These are phyloP conservation scores for Aphidoletes aphidimyza DNA, from an alignment of 2,888 invertebrate species.

Conservation along the genomic window DNA sequence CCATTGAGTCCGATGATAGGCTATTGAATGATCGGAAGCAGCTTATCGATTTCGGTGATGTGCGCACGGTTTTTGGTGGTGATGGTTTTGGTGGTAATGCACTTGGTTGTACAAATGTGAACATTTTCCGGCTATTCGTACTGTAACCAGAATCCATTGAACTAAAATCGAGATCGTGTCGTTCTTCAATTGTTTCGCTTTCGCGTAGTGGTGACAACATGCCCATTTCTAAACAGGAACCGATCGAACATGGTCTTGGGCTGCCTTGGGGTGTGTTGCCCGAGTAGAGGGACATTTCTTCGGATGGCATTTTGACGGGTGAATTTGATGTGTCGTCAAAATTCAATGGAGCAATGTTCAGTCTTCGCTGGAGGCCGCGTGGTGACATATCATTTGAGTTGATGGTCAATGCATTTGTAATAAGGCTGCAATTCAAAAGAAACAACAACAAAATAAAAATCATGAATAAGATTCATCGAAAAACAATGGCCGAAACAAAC, in stretches of 20 bases:
- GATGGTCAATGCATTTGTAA: constrained; percentile 69
- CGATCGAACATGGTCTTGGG: constrained; percentile 58
- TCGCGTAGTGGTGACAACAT: constrained; percentile 62
- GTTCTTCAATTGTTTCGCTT: constrained; percentile 58
- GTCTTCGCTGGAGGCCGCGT: too few species aligned
- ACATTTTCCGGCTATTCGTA: constrained; percentile 61
- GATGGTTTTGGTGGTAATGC: constrained; percentile 64
- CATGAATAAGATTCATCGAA: neutral
- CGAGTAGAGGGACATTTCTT: constrained; percentile 65
- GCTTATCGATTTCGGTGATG: constrained; percentile 58
- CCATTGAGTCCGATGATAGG: constrained; percentile 70
- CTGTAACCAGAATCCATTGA: constrained; percentile 73
- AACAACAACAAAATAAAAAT: constrained; percentile 28
- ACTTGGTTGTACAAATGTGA: constrained; percentile 64
- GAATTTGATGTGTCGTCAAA: constrained; percentile 52
- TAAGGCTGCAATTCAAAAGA: constrained; percentile 66
- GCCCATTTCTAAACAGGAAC: constrained; percentile 57
- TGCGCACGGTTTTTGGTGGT: constrained; percentile 52
- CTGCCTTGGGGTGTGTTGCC: constrained; percentile 60
- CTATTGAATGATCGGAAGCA: constrained; percentile 67
- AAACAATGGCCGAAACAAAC: neutral
- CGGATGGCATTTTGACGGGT: constrained; percentile 61
- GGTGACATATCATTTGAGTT: constrained; percentile 68
- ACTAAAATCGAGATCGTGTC: constrained; percentile 68
- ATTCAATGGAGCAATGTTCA: constrained; percentile 54